phyloP scores from a whole-genome alignment of 2,113 vertebrate species.

The Macrotis lagotis region DNA sequence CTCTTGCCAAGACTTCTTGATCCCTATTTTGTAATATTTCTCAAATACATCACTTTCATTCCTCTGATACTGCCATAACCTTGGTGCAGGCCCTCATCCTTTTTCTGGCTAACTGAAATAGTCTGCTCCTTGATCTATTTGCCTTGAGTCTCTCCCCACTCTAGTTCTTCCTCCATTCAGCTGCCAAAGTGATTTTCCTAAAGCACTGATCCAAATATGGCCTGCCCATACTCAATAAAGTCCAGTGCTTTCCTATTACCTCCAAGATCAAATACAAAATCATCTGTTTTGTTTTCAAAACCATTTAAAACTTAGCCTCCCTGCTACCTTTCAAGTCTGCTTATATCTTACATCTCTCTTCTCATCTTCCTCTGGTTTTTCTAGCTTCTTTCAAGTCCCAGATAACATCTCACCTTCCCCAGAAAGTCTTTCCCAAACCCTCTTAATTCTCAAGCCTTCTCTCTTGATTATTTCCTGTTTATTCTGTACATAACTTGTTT shows the following conservation, averaged over 20 bases:
- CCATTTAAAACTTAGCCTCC: neutral
- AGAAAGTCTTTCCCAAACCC: neutral
- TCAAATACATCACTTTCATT: neutral
- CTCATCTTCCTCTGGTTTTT: neutral
- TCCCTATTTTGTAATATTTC: neutral
- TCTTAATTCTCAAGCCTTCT: neutral
- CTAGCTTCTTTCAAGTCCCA: neutral
- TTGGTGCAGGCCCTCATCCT: neutral
- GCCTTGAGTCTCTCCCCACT: neutral
- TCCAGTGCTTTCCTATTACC: neutral
- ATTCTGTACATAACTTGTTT: neutral
- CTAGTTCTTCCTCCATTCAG: neutral
- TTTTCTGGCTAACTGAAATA: neutral
- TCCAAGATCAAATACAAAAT: neutral
- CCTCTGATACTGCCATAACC: neutral
- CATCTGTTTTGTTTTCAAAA: neutral
- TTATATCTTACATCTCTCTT: neutral
- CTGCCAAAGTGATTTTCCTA: neutral
- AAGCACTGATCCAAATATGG: neutral
- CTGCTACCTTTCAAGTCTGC: neutral
- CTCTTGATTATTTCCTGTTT: neutral
- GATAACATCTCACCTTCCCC: neutral
- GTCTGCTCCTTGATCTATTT: neutral
- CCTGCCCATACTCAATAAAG: neutral
- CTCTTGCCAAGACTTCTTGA: neutral